Percentiles rank a stretch among this genome's conserved stretches.
phyloP scores from a whole-genome alignment of 2,888 invertebrate genomes.

The Biston stratarius region DNA sequence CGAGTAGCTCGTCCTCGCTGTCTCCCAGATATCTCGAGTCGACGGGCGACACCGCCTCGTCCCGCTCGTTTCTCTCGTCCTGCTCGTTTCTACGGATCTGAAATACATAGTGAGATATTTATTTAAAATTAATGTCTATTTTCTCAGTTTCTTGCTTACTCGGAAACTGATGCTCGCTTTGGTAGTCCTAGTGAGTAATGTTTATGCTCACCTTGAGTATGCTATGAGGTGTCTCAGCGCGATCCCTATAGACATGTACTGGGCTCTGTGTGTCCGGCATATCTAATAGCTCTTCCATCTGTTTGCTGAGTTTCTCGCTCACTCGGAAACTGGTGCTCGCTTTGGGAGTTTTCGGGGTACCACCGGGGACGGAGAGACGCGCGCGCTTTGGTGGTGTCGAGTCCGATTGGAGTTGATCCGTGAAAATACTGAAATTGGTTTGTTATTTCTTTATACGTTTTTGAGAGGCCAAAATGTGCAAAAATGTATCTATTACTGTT shows the following conservation, averaged over 20 bases:
- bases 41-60: conserved; percentile 63
- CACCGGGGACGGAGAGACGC: conserved; percentile 55
- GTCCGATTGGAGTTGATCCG: conserved; percentile 51
- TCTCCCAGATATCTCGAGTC: conserved; percentile 72
- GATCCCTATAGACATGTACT: conserved; percentile 53
- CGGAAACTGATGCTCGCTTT: conserved; percentile 56
- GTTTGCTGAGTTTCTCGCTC: conserved; percentile 57
- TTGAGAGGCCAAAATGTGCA: background rate
- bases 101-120: no score
- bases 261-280: conserved; percentile 85
- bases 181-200: background rate
- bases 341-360: conserved; percentile 59
- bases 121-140: no score
- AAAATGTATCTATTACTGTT: no score
- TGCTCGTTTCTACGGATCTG: conserved; percentile 58
- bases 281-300: conserved; percentile 77
- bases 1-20: conserved; percentile 75
- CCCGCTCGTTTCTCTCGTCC: conserved; percentile 53
- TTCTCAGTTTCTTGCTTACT: no score
- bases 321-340: conserved; percentile 44
- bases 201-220: conserved; percentile 86
- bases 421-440: conserved; percentile 57
- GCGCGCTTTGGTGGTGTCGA: conserved; percentile 71
- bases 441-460: background rate
- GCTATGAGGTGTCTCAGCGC: conserved; percentile 87